Evolutionary conservation across 2,113 vertebrate genomes (phyloP).

Genomic region (Andinoacara biseriatus): DNA sequence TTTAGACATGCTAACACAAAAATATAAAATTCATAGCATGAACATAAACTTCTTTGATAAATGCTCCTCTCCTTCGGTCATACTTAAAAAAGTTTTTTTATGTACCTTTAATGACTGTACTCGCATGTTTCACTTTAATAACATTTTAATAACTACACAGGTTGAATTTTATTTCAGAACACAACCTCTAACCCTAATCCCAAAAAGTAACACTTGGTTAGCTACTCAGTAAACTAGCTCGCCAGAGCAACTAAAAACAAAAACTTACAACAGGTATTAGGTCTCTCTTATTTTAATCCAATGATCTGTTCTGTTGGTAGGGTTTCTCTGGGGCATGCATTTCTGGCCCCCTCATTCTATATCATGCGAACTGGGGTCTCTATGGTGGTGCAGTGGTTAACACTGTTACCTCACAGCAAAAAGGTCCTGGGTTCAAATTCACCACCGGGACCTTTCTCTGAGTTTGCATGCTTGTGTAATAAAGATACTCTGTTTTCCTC

Average conservation of each 20-base stretch:
- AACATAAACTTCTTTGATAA: not conserved
- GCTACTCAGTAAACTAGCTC: not conserved
- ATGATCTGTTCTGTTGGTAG: not conserved
- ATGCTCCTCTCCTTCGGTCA: not conserved
- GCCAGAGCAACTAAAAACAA: not conserved
- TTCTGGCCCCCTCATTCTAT: too few relatives aligned
- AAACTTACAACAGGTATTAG: not conserved
- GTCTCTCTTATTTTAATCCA: not conserved
- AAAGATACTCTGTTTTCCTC: too few relatives aligned
- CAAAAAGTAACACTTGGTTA: not conserved
- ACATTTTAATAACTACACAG: not conserved
- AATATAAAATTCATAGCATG: not conserved
- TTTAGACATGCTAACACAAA: not conserved
- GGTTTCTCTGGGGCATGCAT: too few relatives aligned
- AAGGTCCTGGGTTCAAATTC: too few relatives aligned
- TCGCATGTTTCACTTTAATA: not conserved
- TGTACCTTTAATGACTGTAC: not conserved
- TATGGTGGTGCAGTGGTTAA: too few relatives aligned
- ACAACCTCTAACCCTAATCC: not conserved
- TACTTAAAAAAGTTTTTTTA: not conserved
- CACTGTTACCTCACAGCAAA: too few relatives aligned
- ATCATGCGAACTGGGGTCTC: too few relatives aligned
- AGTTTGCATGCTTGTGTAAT: too few relatives aligned
- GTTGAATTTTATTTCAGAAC: not conserved
- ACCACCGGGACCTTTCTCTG: too few relatives aligned